These are phyloP conservation scores for Hyla sarda DNA, from an alignment of 2,113 vertebrate genomes.

Conservation along the genomic window DNA sequence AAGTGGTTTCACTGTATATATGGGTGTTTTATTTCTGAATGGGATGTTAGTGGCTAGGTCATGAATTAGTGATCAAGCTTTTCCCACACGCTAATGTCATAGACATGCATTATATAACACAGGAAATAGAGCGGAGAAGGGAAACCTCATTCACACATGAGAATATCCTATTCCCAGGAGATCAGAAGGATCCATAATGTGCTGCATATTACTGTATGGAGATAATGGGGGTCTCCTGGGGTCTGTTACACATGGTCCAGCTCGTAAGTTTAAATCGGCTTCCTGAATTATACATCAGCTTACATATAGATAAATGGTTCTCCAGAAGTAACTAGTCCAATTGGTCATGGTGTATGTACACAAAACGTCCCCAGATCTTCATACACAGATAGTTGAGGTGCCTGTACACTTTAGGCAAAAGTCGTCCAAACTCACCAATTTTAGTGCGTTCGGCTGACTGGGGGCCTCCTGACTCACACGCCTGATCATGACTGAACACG, in stretches of 20 bases:
- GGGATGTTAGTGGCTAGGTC: background rate
- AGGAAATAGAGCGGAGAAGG: background rate
- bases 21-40: no score
- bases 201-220: background rate
- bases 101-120: background rate
- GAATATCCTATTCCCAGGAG: background rate
- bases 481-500: no score
- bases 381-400: background rate
- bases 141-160: background rate
- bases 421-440: no score
- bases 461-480: no score
- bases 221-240: background rate
- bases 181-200: background rate
- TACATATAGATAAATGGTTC: background rate
- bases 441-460: no score
- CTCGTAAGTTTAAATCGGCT: background rate
- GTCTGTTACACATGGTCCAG: background rate
- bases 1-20: no score
- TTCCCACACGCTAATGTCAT: no score
- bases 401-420: no score
- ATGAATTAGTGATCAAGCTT: background rate
- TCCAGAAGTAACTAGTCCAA: background rate
- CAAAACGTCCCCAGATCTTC: background rate
- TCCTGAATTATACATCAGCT: slow-evolving; percentile 31
- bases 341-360: background rate